Evolutionary conservation across 1,140 invertebrate genomes (phyloP), one percentile per base, ranked within the genome.

Genomic region (Ladona fulva): DNA sequence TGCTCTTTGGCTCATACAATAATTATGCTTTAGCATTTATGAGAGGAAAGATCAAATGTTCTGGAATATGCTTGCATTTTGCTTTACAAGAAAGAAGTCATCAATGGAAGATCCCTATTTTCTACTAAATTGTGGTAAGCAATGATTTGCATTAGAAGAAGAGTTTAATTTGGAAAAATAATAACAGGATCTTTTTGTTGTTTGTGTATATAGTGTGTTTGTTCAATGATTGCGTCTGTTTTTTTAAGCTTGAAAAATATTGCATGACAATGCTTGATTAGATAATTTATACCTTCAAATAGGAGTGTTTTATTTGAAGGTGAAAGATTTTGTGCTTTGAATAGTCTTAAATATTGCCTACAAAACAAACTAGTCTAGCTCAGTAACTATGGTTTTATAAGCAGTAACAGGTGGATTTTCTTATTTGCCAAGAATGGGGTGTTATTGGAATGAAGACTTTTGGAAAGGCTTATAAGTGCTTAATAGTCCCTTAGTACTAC

Each of bases 181-280:
- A 6, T 66, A 66, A 66, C 1, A 66, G n/a, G 42, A 76, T 76
- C n/a, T n/a, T 76, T 76, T 29, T 76, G 42, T 76, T 76, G 25
- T 76, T 37, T 76, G 75, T 76, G 75, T 76, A 76, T n/a, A 76
- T 76, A 76, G 75, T 37, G 75, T 76, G 75, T 76, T 29, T 76
- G 52, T 76, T 76, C 75, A 76, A 76, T 76, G 75, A 37, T 76
- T 76, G 75, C 24, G 25, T 37, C 42, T 37, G 75, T 42, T n/a
- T n/a, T n/a, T 76, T 29, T 37, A 25, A 29, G 25, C 42, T n/a
- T 76, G 25, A 29, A 76, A 76, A 76, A 22, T 24, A 37, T 22
- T 76, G 75, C 75, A 76, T 76, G 75, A 42, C 11, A 37, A n/a
- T 76, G 25, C 25, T 76, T 29, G 25, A 42, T 37, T 76, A 76